Percentiles rank a stretch among this genome's conserved stretches.
Evolutionary conservation across 1,140 invertebrate genomes (phyloP).

Genomic region (Octopus sinensis): DNA sequence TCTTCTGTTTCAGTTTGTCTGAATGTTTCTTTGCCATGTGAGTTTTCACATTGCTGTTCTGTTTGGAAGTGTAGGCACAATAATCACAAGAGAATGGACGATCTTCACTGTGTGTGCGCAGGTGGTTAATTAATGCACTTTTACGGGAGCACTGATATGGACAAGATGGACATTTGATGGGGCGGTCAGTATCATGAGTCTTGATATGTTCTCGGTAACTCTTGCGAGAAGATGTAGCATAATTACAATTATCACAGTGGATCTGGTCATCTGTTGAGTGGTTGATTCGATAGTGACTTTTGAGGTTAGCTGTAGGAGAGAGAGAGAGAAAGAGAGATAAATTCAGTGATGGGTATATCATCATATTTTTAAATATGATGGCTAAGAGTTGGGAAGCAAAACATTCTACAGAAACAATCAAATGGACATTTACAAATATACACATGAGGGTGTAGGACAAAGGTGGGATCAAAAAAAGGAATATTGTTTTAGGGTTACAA

Average conservation of each 20-base stretch:
- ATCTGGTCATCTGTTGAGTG: constrained; percentile 42
- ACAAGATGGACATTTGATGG: constrained; percentile 34
- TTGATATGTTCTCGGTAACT: constrained; percentile 39
- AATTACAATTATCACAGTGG: constrained; percentile 39
- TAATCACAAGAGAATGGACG: constrained; percentile 52
- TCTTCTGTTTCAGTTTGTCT: constrained; percentile 27
- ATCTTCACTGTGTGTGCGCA: constrained; percentile 58
- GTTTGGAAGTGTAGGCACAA: constrained; percentile 51
- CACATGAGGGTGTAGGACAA: no score
- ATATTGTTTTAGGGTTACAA: no score
- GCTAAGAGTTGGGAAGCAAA: no score
- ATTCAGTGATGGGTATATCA: no score
- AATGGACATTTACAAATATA: no score
- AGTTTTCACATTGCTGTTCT: constrained; percentile 41
- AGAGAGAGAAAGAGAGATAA: neutral
- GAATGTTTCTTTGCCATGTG: constrained; percentile 43
- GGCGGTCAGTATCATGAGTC: constrained; percentile 31
- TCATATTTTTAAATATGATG: no score
- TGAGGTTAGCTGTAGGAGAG: constrained; percentile 43
- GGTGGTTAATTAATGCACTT: constrained; percentile 49
- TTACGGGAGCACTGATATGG: constrained; percentile 36
- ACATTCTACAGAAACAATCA: no score
- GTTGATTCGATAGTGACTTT: constrained; percentile 41
- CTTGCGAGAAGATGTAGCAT: constrained; percentile 39
- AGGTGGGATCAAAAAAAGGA: no score